A percentile compares a stretch with the other conserved stretches of the same genome.
Evolutionary conservation across 2,888 invertebrate species (phyloP).

Genomic region (Lumbricus terrestris): DNA sequence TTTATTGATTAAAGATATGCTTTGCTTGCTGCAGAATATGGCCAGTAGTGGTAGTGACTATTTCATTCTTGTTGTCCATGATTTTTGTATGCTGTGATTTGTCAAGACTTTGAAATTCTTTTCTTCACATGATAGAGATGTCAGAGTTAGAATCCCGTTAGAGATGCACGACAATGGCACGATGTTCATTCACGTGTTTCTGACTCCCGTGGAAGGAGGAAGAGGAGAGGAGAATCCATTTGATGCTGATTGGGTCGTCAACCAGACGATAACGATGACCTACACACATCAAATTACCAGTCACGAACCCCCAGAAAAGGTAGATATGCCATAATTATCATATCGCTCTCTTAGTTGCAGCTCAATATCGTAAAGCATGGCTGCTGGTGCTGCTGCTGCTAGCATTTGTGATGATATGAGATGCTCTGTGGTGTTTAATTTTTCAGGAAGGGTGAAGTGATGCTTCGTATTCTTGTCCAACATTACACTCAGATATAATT

Average conservation of each 20-base stretch:
- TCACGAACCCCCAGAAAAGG: slow-evolving; percentile 15
- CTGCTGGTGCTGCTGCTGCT: too few species aligned
- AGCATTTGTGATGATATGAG: too few species aligned
- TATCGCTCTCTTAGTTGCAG: neutral
- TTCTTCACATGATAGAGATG: slow-evolving; percentile 63
- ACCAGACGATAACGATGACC: slow-evolving; percentile 71
- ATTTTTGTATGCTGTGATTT: neutral
- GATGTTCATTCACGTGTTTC: slow-evolving; percentile 73
- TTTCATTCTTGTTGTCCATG: neutral
- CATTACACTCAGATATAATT: too few species aligned
- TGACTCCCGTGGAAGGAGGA: slow-evolving; percentile 58
- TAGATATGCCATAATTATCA: neutral
- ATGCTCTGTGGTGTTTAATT: too few species aligned
- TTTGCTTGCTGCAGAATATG: neutral
- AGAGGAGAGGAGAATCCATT: neutral
- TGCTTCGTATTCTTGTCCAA: too few species aligned
- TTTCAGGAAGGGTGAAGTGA: too few species aligned
- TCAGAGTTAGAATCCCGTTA: slow-evolving; percentile 71
- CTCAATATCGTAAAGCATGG: neutral
- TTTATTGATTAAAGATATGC: too few species aligned
- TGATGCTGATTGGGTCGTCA: slow-evolving; percentile 6
- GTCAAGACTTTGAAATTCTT: neutral
- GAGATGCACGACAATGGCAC: slow-evolving; percentile 81
- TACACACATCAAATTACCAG: slow-evolving; percentile 63
- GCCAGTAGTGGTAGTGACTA: neutral